Percentiles rank a stretch among this genome's conserved stretches.
phyloP scores from a whole-genome alignment of 2,113 vertebrate genomes.

The Puma concolor region DNA sequence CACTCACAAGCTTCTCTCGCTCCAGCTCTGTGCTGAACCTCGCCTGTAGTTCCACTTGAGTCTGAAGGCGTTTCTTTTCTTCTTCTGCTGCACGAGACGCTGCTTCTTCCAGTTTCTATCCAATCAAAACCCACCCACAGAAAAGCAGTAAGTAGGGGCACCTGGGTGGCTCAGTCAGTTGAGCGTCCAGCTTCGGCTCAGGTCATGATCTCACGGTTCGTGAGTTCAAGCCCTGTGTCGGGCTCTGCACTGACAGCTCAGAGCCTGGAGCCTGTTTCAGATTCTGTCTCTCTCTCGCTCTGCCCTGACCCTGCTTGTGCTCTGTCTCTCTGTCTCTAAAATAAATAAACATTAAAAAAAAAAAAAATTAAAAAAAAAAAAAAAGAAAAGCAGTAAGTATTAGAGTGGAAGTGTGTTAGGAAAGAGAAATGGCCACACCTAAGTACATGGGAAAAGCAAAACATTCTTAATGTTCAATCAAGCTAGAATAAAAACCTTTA shows the following conservation, averaged over 20 bases:
- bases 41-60: constrained; percentile 95
- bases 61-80: constrained; percentile 93
- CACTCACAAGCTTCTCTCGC: constrained; percentile 93
- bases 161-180: too few species aligned
- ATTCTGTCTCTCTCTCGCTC: too few species aligned
- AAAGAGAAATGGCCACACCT: not conserved
- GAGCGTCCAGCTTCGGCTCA: too few species aligned
- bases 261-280: too few species aligned
- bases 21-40: constrained; percentile 94
- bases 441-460: not conserved
- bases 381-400: too few species aligned
- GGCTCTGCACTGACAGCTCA: too few species aligned
- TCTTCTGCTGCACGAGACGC: constrained; percentile 93
- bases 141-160: not conserved
- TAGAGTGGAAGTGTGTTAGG: not conserved
- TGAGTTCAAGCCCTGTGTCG: too few species aligned
- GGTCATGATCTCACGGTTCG: too few species aligned
- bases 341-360: too few species aligned
- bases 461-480: not conserved
- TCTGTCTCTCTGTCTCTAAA: too few species aligned
- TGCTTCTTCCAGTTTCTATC: constrained; percentile 95
- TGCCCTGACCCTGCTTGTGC: too few species aligned
- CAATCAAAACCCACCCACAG: not conserved
- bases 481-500: not conserved
- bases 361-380: too few species aligned